phyloP scores from a whole-genome alignment of 1,140 invertebrate genomes.

The Mercenaria mercenaria region DNA sequence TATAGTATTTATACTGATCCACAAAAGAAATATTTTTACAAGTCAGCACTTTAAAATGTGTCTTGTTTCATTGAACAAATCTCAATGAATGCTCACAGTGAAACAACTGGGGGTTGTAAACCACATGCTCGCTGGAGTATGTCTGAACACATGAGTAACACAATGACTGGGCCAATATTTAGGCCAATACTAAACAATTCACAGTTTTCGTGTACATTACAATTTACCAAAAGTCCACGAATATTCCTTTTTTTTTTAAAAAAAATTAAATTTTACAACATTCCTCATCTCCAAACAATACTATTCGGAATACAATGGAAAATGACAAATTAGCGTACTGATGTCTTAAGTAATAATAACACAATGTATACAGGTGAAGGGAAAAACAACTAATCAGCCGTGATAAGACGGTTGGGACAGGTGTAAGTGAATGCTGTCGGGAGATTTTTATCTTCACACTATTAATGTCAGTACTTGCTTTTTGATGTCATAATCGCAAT shows the following conservation, averaged over 20 bases:
- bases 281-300: too few relatives aligned
- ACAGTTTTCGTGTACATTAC: too few relatives aligned
- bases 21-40: slow-evolving; percentile 21
- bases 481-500: background rate
- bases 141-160: background rate
- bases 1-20: background rate
- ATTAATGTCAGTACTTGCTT: background rate
- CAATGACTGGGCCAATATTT: background rate
- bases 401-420: background rate
- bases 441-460: background rate
- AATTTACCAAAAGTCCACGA: too few relatives aligned
- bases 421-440: background rate
- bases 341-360: too few relatives aligned
- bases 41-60: slow-evolving; percentile 5
- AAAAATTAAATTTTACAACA: too few relatives aligned
- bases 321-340: too few relatives aligned
- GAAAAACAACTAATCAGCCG: background rate
- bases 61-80: slow-evolving; percentile 11
- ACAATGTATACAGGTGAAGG: background rate
- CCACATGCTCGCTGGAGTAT: background rate
- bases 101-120: background rate
- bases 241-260: too few relatives aligned
- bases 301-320: too few relatives aligned
- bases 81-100: slow-evolving; percentile 14
- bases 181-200: background rate